Evolutionary conservation across 2,113 vertebrate genomes (phyloP), one percentile per base, ranked within the genome.

Genomic region (Patagioenas fasciata): DNA sequence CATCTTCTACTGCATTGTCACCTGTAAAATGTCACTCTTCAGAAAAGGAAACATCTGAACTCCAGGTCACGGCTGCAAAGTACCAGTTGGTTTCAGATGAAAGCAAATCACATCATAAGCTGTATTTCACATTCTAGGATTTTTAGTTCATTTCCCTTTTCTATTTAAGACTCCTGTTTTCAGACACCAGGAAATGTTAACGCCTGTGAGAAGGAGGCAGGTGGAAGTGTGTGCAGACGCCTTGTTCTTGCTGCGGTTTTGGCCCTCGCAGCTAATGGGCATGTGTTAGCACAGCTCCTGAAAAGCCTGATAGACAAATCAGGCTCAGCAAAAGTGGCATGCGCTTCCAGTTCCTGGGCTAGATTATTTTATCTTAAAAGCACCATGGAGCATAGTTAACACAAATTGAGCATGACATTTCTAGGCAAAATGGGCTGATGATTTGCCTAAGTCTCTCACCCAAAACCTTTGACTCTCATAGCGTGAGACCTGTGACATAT

Each of bases 351-450:
- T 53, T 95, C 88, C 88, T 64, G 58, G 47, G 17, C 66, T 84
- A 73, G 29, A 62, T 80, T 94, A 75, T 80, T 92, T 81, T 94
- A 40, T 82, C 44, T 91, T 96, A 47, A 92, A 89, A 91, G 57
- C 75, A 66, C 73, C 60, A 1, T 20, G 36, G 53, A 82, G 71
- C 57, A 36, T 83, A 72, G 58, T 50, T 80, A 91, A 26, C 47
- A 48, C 53, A 84, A 91, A 91, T 56, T 58, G 57, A 85, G 36
- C 10, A 3, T 87, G 66, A 48, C 54, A 28, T 70, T 96, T 91
- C 86, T 80, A 82, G 80, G 78, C 66, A 86, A 92, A 87, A 70
- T 54, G 51, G 26, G 17, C 38, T 84, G 40, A 51, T 89, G 64
- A 66, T 88, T 93, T 96, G 28, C 53, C 25, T 72, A 86, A 92